These are phyloP conservation scores for Ephialtes manifestator DNA, from an alignment of 2,888 invertebrate species.

Conservation along the genomic window DNA sequence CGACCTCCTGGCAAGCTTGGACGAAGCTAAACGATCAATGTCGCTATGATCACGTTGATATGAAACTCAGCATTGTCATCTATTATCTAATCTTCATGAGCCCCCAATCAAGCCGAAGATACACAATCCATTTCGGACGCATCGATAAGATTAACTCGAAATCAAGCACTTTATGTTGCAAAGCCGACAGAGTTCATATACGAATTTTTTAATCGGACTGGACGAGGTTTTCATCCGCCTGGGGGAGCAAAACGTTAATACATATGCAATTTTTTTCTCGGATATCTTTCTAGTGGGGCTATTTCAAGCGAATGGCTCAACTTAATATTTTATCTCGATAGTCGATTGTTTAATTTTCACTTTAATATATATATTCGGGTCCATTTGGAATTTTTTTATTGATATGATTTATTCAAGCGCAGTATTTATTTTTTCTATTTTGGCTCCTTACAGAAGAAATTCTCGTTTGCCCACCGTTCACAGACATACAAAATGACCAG, in stretches of 20 bases:
- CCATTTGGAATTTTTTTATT: too few relatives aligned
- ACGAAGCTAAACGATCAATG: conserved; percentile 57
- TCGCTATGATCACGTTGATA: conserved; percentile 33
- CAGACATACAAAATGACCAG: too few relatives aligned
- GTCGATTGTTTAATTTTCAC: too few relatives aligned
- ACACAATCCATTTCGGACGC: conserved; percentile 7
- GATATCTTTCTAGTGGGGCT: neutral
- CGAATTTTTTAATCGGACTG: neutral
- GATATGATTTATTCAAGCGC: too few relatives aligned
- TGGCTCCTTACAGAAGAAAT: too few relatives aligned
- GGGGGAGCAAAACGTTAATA: neutral
- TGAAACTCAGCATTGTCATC: conserved; percentile 30
- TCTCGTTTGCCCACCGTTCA: too few relatives aligned
- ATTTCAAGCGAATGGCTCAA: too few relatives aligned
- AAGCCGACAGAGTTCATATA: neutral
- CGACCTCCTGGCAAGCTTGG: conserved; percentile 60
- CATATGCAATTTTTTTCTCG: neutral
- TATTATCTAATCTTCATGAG: conserved; percentile 45
- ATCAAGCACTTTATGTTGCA: neutral
- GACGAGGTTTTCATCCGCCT: neutral
- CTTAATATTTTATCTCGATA: too few relatives aligned
- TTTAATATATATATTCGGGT: too few relatives aligned
- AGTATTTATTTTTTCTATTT: too few relatives aligned
- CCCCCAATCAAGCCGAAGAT: neutral
- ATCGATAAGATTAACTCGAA: conserved; percentile 16